phyloP scores from a whole-genome alignment of 1,140 invertebrate species.

The Anoplophora glabripennis region DNA sequence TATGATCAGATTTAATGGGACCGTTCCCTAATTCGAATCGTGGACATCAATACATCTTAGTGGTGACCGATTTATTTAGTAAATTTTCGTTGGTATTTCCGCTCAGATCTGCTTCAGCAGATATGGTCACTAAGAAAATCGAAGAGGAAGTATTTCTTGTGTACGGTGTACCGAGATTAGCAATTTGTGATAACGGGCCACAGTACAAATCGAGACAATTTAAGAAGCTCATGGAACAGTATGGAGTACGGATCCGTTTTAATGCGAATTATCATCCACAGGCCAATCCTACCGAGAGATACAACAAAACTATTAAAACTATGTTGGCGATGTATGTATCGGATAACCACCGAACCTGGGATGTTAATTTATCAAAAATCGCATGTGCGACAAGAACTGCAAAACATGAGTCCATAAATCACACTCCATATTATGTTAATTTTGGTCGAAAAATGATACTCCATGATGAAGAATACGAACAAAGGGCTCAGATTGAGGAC shows the following conservation, averaged over 20 bases:
- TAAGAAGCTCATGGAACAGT: too few relatives aligned
- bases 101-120: too few relatives aligned
- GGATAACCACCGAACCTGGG: conserved; percentile 15
- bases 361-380: conserved; percentile 6
- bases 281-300: too few relatives aligned
- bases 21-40: conserved; percentile 33
- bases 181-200: conserved; percentile 36
- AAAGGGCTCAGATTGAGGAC: neutral
- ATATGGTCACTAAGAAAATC: conserved; percentile 16
- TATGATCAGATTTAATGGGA: conserved; percentile 16
- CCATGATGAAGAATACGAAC: neutral
- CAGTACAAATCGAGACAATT: too few relatives aligned
- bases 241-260: too few relatives aligned
- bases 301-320: too few relatives aligned
- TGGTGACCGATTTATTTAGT: conserved; percentile 43
- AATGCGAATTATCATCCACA: too few relatives aligned
- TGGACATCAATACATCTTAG: conserved; percentile 41
- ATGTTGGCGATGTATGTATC: conserved; percentile 8
- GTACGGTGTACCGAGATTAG: conserved; percentile 20
- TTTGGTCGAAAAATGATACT: conserved; percentile 6
- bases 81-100: conserved; percentile 32
- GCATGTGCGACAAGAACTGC: conserved; percentile 8
- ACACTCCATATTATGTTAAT: conserved; percentile 6
- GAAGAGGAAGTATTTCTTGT: conserved; percentile 28
- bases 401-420: neutral